Conservation (phyloP, 2,113 vertebrate species). For the Solenodon paradoxus region DNA sequence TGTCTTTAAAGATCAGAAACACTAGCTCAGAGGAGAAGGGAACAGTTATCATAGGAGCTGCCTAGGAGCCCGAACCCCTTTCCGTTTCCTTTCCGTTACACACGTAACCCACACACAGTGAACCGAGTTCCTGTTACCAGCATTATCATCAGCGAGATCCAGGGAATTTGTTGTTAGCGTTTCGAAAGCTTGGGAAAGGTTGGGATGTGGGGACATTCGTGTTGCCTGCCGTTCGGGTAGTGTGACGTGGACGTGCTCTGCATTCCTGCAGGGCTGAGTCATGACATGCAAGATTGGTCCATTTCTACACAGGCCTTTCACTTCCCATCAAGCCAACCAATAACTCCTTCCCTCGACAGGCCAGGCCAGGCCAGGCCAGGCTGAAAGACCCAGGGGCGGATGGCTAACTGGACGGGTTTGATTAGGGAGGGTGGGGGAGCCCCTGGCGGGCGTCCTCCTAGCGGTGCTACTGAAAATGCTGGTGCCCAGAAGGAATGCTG, state of each 20-base stretch:
- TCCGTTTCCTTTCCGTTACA: neutral
- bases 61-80: neutral
- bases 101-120: neutral
- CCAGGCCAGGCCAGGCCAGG: neutral
- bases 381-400: no score
- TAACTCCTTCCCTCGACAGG: neutral
- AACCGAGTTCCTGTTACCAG: neutral
- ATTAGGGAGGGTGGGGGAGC: no score
- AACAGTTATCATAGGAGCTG: no score
- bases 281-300: no score
- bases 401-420: no score
- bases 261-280: neutral
- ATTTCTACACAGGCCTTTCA: no score
- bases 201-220: no score
- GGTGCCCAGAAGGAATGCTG: no score
- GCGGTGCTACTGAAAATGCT: no score
- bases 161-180: neutral
- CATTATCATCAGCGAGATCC: neutral
- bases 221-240: no score
- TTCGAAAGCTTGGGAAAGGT: constrained; percentile 12
- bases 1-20: neutral
- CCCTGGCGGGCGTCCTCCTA: no score
- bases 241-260: no score
- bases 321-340: neutral
- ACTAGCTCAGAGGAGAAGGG: neutral